phyloP scores from a whole-genome alignment of 2,888 invertebrate species.

The Brachycybe producta region DNA sequence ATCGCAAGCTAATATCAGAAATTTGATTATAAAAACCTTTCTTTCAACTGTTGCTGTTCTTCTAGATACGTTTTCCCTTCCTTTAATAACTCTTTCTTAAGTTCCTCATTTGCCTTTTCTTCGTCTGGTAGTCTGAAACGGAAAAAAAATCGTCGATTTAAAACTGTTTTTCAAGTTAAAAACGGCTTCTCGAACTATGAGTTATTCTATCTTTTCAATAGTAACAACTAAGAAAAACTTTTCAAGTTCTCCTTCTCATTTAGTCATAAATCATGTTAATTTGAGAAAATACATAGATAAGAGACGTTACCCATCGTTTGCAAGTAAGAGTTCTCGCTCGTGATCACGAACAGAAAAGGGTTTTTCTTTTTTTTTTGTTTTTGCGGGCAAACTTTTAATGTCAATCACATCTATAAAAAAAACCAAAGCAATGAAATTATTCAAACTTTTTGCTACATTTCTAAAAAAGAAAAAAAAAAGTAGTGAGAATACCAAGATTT shows the following conservation, averaged over 20 bases:
- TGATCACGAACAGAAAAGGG: slow-evolving; percentile 61
- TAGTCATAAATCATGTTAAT: not conserved
- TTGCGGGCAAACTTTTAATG: slow-evolving; percentile 27
- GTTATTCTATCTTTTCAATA: too few relatives aligned
- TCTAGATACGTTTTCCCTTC: slow-evolving; percentile 45
- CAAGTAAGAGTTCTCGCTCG: slow-evolving; percentile 57
- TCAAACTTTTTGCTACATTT: not conserved
- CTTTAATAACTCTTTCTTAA: slow-evolving; percentile 1
- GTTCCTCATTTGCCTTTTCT: slow-evolving; percentile 24
- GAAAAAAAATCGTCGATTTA: not conserved
- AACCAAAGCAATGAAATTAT: not conserved
- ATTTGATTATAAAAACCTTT: slow-evolving; percentile 41
- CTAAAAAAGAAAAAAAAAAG: slow-evolving; percentile 2
- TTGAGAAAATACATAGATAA: not conserved
- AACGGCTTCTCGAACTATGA: too few relatives aligned
- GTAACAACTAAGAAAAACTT: too few relatives aligned
- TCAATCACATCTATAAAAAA: not conserved
- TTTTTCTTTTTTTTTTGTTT: slow-evolving; percentile 39
- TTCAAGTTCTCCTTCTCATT: too few relatives aligned
- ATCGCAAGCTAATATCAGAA: not conserved
- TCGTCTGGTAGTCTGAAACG: slow-evolving; percentile 7
- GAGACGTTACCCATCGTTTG: slow-evolving; percentile 44
- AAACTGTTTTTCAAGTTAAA: too few relatives aligned
- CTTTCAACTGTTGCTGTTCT: slow-evolving; percentile 52
- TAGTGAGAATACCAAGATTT: slow-evolving; percentile 27